Base-by-base conservation (phyloP, 2,113 vertebrate species). In the Cathartes aura region DNA sequence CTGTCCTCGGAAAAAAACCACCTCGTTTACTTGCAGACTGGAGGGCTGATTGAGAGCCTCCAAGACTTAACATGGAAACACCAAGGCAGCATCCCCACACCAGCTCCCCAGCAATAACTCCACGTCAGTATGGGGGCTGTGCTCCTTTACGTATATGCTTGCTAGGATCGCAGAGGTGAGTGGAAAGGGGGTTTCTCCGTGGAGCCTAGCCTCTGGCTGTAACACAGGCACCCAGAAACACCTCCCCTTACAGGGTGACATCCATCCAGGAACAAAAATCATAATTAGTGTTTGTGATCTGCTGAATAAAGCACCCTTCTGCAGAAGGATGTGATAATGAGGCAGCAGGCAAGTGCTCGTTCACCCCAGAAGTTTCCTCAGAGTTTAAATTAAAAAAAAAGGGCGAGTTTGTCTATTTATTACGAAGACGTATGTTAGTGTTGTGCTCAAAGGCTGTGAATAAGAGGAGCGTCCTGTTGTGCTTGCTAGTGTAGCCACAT, bases 71-170 rank as follows among this genome's bases (percentile, higher is more conserved):
- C n/a, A n/a, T 0, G 8, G 70, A 34, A 92, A 74, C 5, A 38
- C 15, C 26, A 68, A 59, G 29, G 55, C 20, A 75, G 56, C 27
- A 73, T 42, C 8, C 15, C 32, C 32, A 30, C 1, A 1, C 23
- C 59, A 66, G 38, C n/a, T 83, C n/a, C 52, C 15, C 50, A 81
- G 26, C 1, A 2, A 5, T 21, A 66, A 45, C n/a, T 42, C 24
- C 36, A 24, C 8, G 4, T n/a, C 27, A 60, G 48, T 17, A 27
- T 0, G 0, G 27, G 12, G 21, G 18, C 34, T 60, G 34, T 36
- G 47, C 20, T 79, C 26, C 8, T 1, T 24, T 40, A 48, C 0
- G 2, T 9, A 17, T 15, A 55, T 8, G 16, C 32, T 71, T 87
- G 21, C 32, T 55, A 56, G 68, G 82, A 86, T 29, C 76, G 43